These are phyloP conservation scores for Antechinus stuartii DNA, from an alignment of 2,113 vertebrate genomes.

Conservation along the genomic window DNA sequence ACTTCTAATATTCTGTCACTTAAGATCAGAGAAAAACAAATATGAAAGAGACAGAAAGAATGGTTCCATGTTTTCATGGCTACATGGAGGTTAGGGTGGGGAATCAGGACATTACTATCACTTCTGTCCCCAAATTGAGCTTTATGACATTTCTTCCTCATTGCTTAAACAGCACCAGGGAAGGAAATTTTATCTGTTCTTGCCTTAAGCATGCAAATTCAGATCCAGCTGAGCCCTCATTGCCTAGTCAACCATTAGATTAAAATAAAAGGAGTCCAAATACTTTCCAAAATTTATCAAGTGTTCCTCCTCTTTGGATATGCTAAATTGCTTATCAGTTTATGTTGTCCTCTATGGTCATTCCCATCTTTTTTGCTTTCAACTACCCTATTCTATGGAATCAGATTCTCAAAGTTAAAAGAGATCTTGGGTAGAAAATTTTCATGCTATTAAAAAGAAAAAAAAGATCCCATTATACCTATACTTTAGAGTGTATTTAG, in stretches of 20 bases:
- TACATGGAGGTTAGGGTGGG: neutral
- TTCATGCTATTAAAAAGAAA: neutral
- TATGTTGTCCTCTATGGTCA: neutral
- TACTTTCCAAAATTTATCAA: neutral
- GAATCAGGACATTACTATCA: neutral
- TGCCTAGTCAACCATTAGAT: neutral
- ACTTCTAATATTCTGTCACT: neutral
- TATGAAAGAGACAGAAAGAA: neutral
- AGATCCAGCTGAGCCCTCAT: neutral
- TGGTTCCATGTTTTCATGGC: neutral
- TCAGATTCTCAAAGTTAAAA: neutral
- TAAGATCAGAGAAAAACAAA: neutral
- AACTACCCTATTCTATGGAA: neutral
- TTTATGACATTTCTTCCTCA: neutral
- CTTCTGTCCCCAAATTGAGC: neutral
- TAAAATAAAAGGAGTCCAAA: neutral
- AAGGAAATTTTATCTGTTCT: neutral
- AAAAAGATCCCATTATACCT: neutral
- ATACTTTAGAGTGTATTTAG: neutral
- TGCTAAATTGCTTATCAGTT: neutral
- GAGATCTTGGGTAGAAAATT: neutral
- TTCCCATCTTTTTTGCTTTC: neutral
- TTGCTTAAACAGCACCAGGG: neutral
- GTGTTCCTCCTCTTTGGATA: neutral
- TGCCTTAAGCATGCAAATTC: neutral